Conservation (phyloP, 2,888 invertebrate genomes). For the Eledona agricola region DNA sequence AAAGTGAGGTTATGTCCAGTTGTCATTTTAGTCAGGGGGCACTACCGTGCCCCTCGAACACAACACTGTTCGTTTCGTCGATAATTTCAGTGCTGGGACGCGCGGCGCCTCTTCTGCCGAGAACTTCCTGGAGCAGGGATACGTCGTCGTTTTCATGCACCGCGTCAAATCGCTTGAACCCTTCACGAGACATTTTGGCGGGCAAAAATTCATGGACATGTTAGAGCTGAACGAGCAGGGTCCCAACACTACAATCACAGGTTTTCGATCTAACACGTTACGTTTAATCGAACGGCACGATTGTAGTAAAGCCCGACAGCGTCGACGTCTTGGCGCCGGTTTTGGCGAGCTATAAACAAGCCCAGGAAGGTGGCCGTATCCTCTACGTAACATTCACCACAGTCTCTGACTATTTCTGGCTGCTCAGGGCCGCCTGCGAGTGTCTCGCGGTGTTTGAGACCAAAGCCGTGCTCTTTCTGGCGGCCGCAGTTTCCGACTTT, state of each 20-base stretch:
- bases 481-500: slow-evolving; percentile 99
- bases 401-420: slow-evolving; percentile 92
- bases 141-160: slow-evolving; percentile 94
- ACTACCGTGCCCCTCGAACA: slow-evolving; percentile 97
- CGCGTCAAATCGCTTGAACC: slow-evolving; percentile 91
- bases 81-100: slow-evolving; percentile 98
- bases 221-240: slow-evolving; percentile 72
- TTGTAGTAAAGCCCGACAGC: slow-evolving; percentile 75
- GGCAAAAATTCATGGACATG: slow-evolving; percentile 82
- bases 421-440: slow-evolving; percentile 83
- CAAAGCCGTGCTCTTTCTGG: slow-evolving; percentile 87
- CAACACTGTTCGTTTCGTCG: slow-evolving; percentile 96
- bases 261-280: slow-evolving; percentile 55
- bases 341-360: slow-evolving; percentile 80
- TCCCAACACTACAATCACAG: slow-evolving; percentile 72
- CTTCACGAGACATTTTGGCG: slow-evolving; percentile 86
- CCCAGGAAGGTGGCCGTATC: slow-evolving; percentile 77
- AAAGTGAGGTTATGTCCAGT: slow-evolving; percentile 46
- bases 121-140: slow-evolving; percentile 87
- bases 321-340: slow-evolving; percentile 77
- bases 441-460: slow-evolving; percentile 74
- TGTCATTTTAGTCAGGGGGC: slow-evolving; percentile 82
- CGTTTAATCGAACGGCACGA: no score
- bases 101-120: slow-evolving; percentile 95
- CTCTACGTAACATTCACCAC: slow-evolving; percentile 84